Conservation (phyloP, 2,797 vertebrate species). For the Acanthurus tractus region DNA sequence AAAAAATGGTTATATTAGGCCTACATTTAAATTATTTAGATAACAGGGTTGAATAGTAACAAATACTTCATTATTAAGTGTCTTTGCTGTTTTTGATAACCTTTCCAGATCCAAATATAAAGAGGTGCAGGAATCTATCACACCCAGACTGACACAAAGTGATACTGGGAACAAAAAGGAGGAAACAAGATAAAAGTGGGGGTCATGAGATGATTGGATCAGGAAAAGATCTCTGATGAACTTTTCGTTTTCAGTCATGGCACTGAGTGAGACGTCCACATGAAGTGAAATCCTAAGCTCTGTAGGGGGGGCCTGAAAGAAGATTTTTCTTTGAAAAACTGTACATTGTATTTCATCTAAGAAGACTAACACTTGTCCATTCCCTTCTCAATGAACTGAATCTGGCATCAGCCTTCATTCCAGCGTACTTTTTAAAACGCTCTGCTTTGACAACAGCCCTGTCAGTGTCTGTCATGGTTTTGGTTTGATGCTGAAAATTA, state of each 20-base stretch:
- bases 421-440: conserved; percentile 58
- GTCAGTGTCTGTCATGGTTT: conserved; percentile 54
- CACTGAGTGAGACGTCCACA: conserved; percentile 48
- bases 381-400: conserved; percentile 51
- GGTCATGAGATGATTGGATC: conserved; percentile 47
- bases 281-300: conserved; percentile 51
- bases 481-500: conserved; percentile 63
- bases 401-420: conserved; percentile 52
- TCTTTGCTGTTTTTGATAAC: conserved; percentile 36
- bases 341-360: conserved; percentile 43
- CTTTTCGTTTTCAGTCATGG: conserved; percentile 50
- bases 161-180: conserved; percentile 28
- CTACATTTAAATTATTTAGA: neutral
- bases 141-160: conserved; percentile 25
- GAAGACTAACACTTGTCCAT: conserved; percentile 40
- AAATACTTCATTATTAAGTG: conserved; percentile 25
- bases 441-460: conserved; percentile 37
- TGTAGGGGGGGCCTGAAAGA: conserved; percentile 32
- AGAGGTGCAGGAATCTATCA: conserved; percentile 47
- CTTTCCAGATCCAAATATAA: conserved; percentile 63
- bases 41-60: neutral
- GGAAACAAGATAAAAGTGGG: conserved; percentile 40
- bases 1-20: neutral
- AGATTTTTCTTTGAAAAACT: conserved; percentile 36
- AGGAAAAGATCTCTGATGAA: conserved; percentile 54